These are phyloP conservation scores for Vultur gryphus DNA, from an alignment of 2,797 vertebrate species.

Conservation along the genomic window DNA sequence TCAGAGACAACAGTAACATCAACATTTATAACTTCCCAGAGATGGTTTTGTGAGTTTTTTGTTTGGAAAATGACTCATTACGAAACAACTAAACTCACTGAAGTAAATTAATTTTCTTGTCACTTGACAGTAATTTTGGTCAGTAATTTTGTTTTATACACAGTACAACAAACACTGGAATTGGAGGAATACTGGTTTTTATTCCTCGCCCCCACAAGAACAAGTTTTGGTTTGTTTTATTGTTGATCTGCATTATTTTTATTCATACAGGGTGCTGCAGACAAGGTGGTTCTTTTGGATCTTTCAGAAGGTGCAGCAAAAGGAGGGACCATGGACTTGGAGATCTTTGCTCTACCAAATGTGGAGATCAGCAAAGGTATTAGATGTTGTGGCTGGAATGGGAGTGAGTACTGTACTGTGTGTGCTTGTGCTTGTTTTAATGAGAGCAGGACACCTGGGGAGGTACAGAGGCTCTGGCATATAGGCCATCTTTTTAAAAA, in stretches of 20 bases:
- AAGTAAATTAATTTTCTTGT: not conserved
- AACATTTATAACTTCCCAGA: not conserved
- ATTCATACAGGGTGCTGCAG: slow-evolving; percentile 78
- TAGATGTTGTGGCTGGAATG: not conserved
- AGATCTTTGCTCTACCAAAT: slow-evolving; percentile 89
- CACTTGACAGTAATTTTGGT: not conserved
- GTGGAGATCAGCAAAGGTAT: slow-evolving; percentile 90
- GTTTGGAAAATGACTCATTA: not conserved
- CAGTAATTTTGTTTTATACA: not conserved
- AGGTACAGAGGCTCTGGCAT: not conserved
- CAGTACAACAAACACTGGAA: not conserved
- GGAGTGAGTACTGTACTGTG: not conserved
- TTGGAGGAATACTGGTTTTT: not conserved
- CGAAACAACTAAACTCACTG: not conserved
- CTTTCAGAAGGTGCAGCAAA: slow-evolving; percentile 84
- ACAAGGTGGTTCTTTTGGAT: slow-evolving; percentile 89
- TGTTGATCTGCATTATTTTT: not conserved
- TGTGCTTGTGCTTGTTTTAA: not conserved
- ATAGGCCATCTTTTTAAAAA: not conserved
- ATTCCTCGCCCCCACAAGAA: not conserved
- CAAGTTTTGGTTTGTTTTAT: not conserved
- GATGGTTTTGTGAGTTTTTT: not conserved
- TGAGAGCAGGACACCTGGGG: not conserved
- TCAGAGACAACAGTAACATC: not conserved
- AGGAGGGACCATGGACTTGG: slow-evolving; percentile 87